These are phyloP conservation scores for Macaca nemestrina DNA, from an alignment of 2,113 vertebrate genomes.

Conservation along the genomic window DNA sequence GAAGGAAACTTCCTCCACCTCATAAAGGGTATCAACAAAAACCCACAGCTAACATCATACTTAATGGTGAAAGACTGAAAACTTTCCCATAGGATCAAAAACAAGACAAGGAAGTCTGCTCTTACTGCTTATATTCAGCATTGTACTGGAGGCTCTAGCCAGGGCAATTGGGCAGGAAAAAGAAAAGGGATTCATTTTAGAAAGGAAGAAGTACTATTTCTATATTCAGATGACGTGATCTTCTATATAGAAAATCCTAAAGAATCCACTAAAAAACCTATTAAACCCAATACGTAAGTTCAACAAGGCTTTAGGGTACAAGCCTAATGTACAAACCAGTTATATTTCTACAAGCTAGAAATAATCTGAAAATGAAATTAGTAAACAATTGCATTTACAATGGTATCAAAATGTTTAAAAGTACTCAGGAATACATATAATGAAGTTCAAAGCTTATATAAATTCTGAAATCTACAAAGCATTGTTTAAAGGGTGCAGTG, in stretches of 20 bases:
- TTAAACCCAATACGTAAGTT: not conserved
- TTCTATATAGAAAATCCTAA: not conserved
- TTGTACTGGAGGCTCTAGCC: not conserved
- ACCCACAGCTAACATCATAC: not conserved
- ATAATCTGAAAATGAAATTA: conserved; percentile 7
- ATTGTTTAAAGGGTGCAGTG: not conserved
- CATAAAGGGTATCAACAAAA: not conserved
- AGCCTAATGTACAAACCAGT: not conserved
- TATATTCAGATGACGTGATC: not conserved
- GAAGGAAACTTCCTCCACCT: not conserved
- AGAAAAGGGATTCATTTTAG: not conserved
- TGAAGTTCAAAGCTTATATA: not conserved
- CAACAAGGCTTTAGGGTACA: conserved; percentile 1
- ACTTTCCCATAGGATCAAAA: not conserved
- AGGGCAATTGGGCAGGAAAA: not conserved
- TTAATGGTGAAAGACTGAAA: not conserved
- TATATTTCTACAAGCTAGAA: not conserved
- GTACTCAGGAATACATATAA: not conserved
- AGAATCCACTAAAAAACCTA: not conserved
- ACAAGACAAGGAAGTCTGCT: not conserved
- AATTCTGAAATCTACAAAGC: not conserved
- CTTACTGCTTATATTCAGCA: not conserved
- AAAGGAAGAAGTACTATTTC: not conserved
- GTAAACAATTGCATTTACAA: conserved; percentile 28
- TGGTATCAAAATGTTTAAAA: not conserved